Base-by-base conservation (phyloP, 2,797 vertebrate genomes). In the Crax fasciolata region DNA sequence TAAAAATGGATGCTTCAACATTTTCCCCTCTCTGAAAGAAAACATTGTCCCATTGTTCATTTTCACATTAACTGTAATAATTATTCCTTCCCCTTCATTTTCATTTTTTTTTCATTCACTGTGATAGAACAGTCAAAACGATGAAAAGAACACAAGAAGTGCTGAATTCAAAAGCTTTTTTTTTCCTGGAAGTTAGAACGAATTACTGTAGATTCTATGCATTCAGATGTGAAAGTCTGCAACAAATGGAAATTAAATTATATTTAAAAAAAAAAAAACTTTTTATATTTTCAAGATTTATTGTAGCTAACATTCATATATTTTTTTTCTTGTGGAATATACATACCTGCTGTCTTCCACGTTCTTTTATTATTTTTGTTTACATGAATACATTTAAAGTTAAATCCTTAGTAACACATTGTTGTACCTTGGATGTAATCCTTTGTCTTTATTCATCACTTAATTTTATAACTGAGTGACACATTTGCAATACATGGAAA, bases 251-350 rank as follows among this genome's bases (percentile, higher is more conserved):
- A 54, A 54, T 28, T 41, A 4, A 46, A 41, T 11, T n/a, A n/a
- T 55, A 19, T 55, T 54, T 10, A 35, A 35, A 77, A 61, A 7
- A 2, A 0, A 1, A 25, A 2, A 3, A 24, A 2, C 6, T 70
- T 1, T 2, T 30, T 38, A 18, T 20, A 4, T 54, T 78, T 79
- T 71, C 35, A 66, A 39, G 71, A 51, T 18, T 65, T 63, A 32
- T 32, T 74, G 30, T 9, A 78, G 10, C 2, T 65, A 71, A 17
- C 5, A 65, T 32, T 55, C 30, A 43, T 4, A 25, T 2, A 8
- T 51, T 16, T 25, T 54, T 73, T 57, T 84, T n/a, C 7, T 55
- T 38, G 6, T 89, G 8, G 3, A 77, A 83, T 41, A 30, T 12
- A 21, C 16, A 57, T 51, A 11, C 6, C 4, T 79, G 16, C 52